Base-by-base conservation (phyloP, 2,888 invertebrate genomes). In the Sisyra terminalis region DNA sequence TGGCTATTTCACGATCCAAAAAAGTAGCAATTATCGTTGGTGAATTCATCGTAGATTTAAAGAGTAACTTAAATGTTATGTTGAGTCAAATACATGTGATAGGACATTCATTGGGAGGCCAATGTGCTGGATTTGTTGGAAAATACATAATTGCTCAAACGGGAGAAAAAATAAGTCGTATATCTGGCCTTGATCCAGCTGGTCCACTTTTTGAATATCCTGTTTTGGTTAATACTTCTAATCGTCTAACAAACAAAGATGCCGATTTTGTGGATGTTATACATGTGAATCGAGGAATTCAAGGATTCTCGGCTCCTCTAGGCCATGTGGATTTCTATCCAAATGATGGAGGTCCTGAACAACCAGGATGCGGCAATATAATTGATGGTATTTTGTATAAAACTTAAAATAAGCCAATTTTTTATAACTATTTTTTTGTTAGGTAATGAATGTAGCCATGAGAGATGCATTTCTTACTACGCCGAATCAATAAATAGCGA, bases 311-410 rank as follows among this genome's bases (percentile, higher is more conserved):
- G 2, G 49, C 53, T 29, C 53, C 61, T 1, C 48, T 63, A 9
- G 65, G 64, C 2, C 58, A 64, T 44, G 57, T 48, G 1, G 65
- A 65, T 49, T 65, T 63, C 50, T 64, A 59, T 49, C 63, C 64
- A 0, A 65, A 65, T 44, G 60, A 61, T 2, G 64, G 64, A n/a
- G 52, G 51, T 5, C 56, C 57, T 29, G 50, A 52, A 7, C 65
- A 66, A 46, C 63, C 64, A 2, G 61, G 61, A 29, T 61, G 61
- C 42, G 51, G 58, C 3, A 42, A 53, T 8, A 44, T 57, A 14
- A n/a, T 40, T 14, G 30, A 29, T 13, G 29, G 40, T 40, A 29
- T 13, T n/a, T n/a, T n/a, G n/a, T n/a, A 24, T 24, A 24, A 24
- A 24, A 7, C n/a, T n/a, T n/a, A 7, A 40, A 9, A 5, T 37